A percentile compares a stretch with the other conserved stretches of the same genome.
Conservation (phyloP, 2,797 vertebrate genomes). For the Acrocephalus scirpaceus region DNA sequence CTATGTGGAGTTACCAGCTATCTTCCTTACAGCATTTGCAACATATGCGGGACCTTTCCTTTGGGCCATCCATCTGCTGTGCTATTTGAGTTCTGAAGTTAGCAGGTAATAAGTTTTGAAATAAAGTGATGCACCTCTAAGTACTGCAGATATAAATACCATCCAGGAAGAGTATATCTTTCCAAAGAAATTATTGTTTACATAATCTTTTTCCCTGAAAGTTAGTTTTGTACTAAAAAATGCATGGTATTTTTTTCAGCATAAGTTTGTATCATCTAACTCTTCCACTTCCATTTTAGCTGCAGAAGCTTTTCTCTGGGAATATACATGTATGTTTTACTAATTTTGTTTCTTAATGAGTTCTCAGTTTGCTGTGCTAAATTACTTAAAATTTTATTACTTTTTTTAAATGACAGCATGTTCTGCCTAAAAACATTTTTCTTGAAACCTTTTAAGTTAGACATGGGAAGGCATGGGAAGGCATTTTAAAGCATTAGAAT, state of each 20-base stretch:
- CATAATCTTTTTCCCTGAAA: background rate
- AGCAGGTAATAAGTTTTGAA: constrained; percentile 77
- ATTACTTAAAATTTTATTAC: background rate
- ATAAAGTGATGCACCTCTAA: background rate
- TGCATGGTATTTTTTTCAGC: background rate
- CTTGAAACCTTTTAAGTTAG: background rate
- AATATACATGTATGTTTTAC: background rate
- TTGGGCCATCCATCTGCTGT: constrained; percentile 91
- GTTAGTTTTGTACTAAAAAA: background rate
- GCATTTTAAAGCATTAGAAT: background rate
- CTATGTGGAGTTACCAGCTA: constrained; percentile 87
- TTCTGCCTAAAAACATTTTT: background rate
- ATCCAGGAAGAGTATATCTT: background rate
- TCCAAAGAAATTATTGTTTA: background rate
- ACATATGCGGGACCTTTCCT: constrained; percentile 92
- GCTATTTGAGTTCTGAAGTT: constrained; percentile 87
- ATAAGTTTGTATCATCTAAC: background rate
- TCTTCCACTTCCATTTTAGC: background rate
- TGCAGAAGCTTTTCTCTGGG: background rate
- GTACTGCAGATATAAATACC: background rate
- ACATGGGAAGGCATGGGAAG: background rate
- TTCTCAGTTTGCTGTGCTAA: background rate
- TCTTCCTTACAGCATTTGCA: constrained; percentile 87
- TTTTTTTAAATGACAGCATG: background rate
- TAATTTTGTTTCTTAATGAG: background rate